These are phyloP conservation scores for Notolabrus celidotus DNA, from an alignment of 2,797 vertebrate species.

Conservation along the genomic window DNA sequence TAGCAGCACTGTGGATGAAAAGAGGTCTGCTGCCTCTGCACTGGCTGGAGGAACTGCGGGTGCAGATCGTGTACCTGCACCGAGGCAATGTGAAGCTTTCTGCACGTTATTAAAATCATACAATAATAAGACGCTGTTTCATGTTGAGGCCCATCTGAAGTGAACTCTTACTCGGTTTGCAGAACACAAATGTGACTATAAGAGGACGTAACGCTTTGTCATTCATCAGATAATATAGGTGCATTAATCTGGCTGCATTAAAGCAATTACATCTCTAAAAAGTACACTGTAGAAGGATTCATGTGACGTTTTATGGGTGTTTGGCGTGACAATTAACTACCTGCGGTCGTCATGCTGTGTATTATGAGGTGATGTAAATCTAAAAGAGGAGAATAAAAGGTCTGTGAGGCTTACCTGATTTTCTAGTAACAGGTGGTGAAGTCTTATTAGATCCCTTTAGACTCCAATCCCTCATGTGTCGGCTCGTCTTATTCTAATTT, in stretches of 20 bases:
- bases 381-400: constrained; percentile 16
- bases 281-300: constrained; percentile 48
- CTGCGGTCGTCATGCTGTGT: constrained; percentile 40
- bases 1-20: constrained; percentile 55
- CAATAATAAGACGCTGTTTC: constrained; percentile 29
- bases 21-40: constrained; percentile 70
- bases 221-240: constrained; percentile 35
- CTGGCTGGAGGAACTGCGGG: constrained; percentile 68
- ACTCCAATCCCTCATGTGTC: constrained; percentile 62
- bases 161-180: constrained; percentile 37
- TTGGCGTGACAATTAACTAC: constrained; percentile 46
- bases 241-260: constrained; percentile 47
- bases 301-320: constrained; percentile 37
- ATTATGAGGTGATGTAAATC: constrained; percentile 30
- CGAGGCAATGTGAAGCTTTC: constrained; percentile 50
- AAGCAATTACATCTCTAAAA: constrained; percentile 44
- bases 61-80: constrained; percentile 61
- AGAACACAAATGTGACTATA: constrained; percentile 33
- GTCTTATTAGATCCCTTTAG: constrained; percentile 66
- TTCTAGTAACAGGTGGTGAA: constrained; percentile 85
- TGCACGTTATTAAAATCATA: constrained; percentile 43
- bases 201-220: constrained; percentile 31
- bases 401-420: constrained; percentile 78
- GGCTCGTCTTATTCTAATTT: constrained; percentile 58
- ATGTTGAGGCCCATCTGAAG: constrained; percentile 42